Evolutionary conservation across 1,140 invertebrate species (phyloP).

Genomic region (Hyposmocoma kahamanoa): DNA sequence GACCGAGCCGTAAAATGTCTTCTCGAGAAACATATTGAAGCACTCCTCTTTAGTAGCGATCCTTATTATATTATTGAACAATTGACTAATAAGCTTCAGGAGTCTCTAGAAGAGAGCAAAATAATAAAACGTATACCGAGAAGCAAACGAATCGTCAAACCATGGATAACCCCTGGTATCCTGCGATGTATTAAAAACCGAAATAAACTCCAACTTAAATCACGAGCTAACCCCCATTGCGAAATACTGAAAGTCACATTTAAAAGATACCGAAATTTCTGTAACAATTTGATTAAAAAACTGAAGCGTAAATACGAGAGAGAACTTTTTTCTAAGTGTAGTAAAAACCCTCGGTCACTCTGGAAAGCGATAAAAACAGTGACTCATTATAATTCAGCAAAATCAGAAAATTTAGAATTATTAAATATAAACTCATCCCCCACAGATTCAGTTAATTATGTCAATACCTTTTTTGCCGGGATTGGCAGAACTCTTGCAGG

Average conservation of each 20-base stretch:
- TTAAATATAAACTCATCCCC: background rate
- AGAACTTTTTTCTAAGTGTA: background rate
- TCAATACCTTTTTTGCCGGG: background rate
- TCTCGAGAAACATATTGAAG: background rate
- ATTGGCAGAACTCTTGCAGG: too few relatives aligned
- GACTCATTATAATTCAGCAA: slow-evolving; percentile 9
- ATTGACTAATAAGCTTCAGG: background rate
- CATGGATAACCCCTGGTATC: slow-evolving; percentile 2
- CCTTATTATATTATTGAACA: background rate
- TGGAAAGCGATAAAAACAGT: too few relatives aligned
- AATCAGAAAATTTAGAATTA: background rate
- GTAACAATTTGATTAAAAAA: slow-evolving; percentile 13
- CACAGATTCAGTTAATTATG: background rate
- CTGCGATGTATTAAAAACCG: background rate
- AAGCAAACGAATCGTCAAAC: slow-evolving; percentile 11
- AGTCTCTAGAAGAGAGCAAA: background rate
- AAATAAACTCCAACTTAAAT: background rate
- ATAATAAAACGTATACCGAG: background rate
- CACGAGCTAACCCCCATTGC: background rate
- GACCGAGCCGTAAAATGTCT: background rate
- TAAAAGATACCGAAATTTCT: background rate
- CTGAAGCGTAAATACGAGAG: slow-evolving; percentile 13
- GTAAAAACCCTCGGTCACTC: slow-evolving; percentile 6
- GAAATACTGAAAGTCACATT: background rate
- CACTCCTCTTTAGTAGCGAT: background rate